Base-by-base conservation (phyloP, 2,113 vertebrate species). In the Poeciliopsis occidentalis region DNA sequence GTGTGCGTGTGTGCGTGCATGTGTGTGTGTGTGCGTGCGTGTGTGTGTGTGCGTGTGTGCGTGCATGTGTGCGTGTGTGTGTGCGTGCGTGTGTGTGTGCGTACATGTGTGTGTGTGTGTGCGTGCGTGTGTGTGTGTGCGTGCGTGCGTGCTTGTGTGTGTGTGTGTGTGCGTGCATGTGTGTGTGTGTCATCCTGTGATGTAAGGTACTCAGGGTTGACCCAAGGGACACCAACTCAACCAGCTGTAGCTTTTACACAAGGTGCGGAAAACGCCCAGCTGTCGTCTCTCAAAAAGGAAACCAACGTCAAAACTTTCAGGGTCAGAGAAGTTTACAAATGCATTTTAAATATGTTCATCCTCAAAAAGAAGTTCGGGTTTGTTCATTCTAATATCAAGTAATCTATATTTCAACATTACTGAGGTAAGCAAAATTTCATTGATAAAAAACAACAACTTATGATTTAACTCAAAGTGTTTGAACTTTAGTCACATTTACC, bases 181-280 rank as follows among this genome's bases (percentile, higher is more conserved):
- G 6, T 60, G 26, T 68, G 60, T 60, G 26, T 15, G 11, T 67
- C 75, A 74, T 62, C 29, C 70, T 17, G 11, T 73, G 71, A 85
- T 71, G 71, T 32, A 64, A 83, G 62, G 75, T 68, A 54, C 64
- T 71, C 69, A 60, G 8, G 66, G 27, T 39, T 41, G 63, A 69
- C 32, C 60, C 47, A 64, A 27, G 13, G 26, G 44, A 73, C 64
- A 71, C 64, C 22, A 29, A 17, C 70, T 27, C 69, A 61, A 13
- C 29, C 8, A 27, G n/a, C 32, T 31, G 22, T 10, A 60, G 41
- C 29, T 34, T 73, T 8, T 37, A 12, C 1, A 61, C n/a, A 15
- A 71, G 32, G 31, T 17, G 62, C 62, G 37, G 73, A 64, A 34
- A 41, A 47, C 19, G 5, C 51, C 32, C 19, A 39, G 17, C 32